Conservation (phyloP, 2,113 vertebrate genomes). For the Vulpes lagopus region DNA sequence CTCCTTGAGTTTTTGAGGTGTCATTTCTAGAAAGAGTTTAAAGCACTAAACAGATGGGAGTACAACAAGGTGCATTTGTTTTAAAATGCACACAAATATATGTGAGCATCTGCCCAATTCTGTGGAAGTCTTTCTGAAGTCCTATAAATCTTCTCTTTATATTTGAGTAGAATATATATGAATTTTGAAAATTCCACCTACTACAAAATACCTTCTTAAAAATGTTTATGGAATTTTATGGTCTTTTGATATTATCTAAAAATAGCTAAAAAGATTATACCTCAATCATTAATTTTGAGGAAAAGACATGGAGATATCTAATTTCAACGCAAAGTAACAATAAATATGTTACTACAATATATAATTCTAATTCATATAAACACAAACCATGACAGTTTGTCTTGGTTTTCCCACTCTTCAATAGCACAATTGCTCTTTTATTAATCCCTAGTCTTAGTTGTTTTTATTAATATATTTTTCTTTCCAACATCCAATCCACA, state of each 20-base stretch:
- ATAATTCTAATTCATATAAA: not conserved
- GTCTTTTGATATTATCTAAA: not conserved
- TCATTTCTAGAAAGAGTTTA: conserved; percentile 65
- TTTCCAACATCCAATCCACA: not conserved
- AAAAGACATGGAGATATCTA: not conserved
- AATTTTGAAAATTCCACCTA: conserved; percentile 38
- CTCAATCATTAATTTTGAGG: not conserved
- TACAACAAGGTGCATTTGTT: conserved; percentile 70
- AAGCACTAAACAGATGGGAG: conserved; percentile 69
- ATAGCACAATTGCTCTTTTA: not conserved
- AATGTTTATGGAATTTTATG: conserved; percentile 30
- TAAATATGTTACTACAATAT: not conserved
- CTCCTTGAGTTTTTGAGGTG: conserved; percentile 43
- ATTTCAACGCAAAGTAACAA: conserved; percentile 42
- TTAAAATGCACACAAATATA: conserved; percentile 54
- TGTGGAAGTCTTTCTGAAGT: conserved; percentile 47
- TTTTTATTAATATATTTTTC: conserved; percentile 41
- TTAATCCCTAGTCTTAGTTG: not conserved
- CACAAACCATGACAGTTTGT: conserved; percentile 22
- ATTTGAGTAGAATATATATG: conserved; percentile 41
- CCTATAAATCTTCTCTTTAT: conserved; percentile 7
- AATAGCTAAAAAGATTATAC: conserved; percentile 29
- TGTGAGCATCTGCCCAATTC: conserved; percentile 58
- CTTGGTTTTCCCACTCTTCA: not conserved
- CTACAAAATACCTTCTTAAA: not conserved